Base-by-base conservation (phyloP, 2,888 invertebrate species). In the Hypolimnas misippus region DNA sequence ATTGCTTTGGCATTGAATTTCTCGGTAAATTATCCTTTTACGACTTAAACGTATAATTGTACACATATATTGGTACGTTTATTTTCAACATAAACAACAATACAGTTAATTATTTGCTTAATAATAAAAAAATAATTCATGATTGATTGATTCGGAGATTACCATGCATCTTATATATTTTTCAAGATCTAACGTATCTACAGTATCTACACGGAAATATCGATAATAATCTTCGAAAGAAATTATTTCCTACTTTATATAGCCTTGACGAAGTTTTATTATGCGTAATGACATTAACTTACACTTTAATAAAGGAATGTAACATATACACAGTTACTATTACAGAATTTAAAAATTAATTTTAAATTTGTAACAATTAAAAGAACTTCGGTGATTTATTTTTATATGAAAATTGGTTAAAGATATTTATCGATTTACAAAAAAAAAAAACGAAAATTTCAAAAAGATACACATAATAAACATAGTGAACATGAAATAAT, bases 1-100 rank as follows among this genome's bases (percentile, higher is more conserved):
- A 68, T 62, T 63, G 55, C 57, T 35, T 49, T 57, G 59, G 40
- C 66, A 65, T 63, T 70, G 66, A 66, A 60, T 25, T 42, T 44
- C 19, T 63, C 57, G 42, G 42, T 52, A 44, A 51, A 33, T 62
- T 59, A 59, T 58, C 17, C 19, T 1, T 16, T 54, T 17, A 44
- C 35, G 10, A 17, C 49, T 58, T 31, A 38, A 19, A 66, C 14
- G 31, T 59, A 59, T 49, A 16, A 49, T 35, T 51, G 40, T 31
- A 29, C 14, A 40, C 14, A 25, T 38, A 3, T 38, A 4, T 38
- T n/a, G 5, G 33, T 33, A 33, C 33, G 10, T n/a, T n/a, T n/a
- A 35, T 8, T 12, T 12, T 1, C 3, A 1, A n/a, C 1, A 35
- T 35, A 12, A 35, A 35, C 35, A 12, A n/a, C 2, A 2, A 25